A percentile compares a stretch with the other conserved stretches of the same genome.
Conservation (phyloP, 2,888 invertebrate species). For the Meteorus cinctellus region DNA sequence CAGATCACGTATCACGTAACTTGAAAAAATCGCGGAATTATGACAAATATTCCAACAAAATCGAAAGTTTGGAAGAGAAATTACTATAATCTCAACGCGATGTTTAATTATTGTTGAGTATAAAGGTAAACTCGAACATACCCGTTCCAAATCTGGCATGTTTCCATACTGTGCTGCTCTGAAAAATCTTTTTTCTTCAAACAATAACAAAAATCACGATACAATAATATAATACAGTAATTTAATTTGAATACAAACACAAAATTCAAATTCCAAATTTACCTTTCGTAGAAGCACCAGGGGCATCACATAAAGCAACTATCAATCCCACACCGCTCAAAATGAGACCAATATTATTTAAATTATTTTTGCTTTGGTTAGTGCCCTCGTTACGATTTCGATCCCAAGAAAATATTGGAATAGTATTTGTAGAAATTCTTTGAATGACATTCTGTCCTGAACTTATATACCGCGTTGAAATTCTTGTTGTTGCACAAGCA, state of each 20-base stretch:
- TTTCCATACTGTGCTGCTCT: slow-evolving; percentile 75
- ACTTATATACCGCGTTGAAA: slow-evolving; percentile 41
- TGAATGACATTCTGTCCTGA: slow-evolving; percentile 50
- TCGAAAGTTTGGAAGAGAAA: too few species aligned
- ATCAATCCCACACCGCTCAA: slow-evolving; percentile 57
- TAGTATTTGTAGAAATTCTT: not conserved
- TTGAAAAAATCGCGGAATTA: too few species aligned
- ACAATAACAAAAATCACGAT: slow-evolving; percentile 21
- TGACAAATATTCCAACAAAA: too few species aligned
- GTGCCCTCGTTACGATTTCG: slow-evolving; percentile 36
- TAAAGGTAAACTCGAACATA: slow-evolving; percentile 56
- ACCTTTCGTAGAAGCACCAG: slow-evolving; percentile 57
- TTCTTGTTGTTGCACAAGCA: slow-evolving; percentile 42
- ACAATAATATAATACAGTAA: not conserved
- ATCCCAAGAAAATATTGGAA: slow-evolving; percentile 11
- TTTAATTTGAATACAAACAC: not conserved
- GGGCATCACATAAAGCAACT: slow-evolving; percentile 56
- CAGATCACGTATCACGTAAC: too few species aligned
- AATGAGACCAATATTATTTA: slow-evolving; percentile 49
- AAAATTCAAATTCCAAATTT: slow-evolving; percentile 20
- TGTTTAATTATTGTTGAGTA: too few species aligned
- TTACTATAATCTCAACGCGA: too few species aligned
- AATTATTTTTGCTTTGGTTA: slow-evolving; percentile 20
- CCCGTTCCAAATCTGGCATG: slow-evolving; percentile 74
- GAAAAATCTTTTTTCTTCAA: slow-evolving; percentile 74